Conservation (phyloP, 2,888 invertebrate genomes). For the Tetragonula carbonaria region DNA sequence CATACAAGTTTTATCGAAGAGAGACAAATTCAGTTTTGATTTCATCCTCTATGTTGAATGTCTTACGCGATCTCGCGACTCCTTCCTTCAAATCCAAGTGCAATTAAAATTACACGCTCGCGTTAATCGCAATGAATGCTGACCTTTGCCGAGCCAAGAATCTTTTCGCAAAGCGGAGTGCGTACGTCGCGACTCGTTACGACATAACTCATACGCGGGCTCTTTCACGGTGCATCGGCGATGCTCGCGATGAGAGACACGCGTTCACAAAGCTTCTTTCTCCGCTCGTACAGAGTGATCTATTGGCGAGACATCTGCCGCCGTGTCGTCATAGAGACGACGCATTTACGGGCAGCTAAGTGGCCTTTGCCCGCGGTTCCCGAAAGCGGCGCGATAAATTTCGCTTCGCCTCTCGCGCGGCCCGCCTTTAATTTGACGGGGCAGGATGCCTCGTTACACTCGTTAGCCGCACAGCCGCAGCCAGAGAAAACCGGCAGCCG, state of each 20-base stretch:
- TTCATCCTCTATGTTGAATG: too few species aligned
- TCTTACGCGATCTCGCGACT: too few species aligned
- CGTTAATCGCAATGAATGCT: conserved; percentile 35
- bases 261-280: conserved; percentile 63
- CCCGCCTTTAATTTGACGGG: conserved; percentile 73
- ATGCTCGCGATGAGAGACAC: conserved; percentile 57
- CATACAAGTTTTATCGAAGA: too few species aligned
- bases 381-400: conserved; percentile 78
- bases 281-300: conserved; percentile 73
- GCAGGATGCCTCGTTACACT: conserved; percentile 66
- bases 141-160: conserved; percentile 16
- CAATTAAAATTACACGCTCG: conserved; percentile 17
- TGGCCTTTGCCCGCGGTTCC: conserved; percentile 76
- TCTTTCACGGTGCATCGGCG: conserved; percentile 56
- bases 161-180: conserved; percentile 5
- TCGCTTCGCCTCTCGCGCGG: conserved; percentile 64
- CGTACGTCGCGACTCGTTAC: conserved; percentile 22
- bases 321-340: conserved; percentile 81
- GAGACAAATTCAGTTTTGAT: too few species aligned
- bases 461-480: conserved; percentile 53
- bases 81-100: not conserved
- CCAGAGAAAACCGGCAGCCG: conserved; percentile 37
- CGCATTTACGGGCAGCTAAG: conserved; percentile 82
- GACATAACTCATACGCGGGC: conserved; percentile 53
- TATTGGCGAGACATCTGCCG: conserved; percentile 81